These are phyloP conservation scores for Epinotia brunnichana DNA, from an alignment of 2,888 invertebrate species.

Conservation along the genomic window DNA sequence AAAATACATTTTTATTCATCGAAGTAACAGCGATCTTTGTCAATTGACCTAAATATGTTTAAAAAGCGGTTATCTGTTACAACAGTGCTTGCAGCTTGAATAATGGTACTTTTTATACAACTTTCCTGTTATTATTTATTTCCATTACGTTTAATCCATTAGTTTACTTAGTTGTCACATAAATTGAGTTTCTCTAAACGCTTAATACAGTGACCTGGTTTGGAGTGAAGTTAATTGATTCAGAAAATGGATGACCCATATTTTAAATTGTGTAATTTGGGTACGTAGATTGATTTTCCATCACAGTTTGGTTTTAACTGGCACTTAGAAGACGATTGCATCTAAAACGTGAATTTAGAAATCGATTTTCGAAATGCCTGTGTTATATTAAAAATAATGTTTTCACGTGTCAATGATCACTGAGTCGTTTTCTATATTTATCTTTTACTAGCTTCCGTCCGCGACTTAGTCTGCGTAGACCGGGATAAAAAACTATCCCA, in stretches of 20 bases:
- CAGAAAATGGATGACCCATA: slow-evolving; percentile 23
- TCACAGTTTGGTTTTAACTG: background rate
- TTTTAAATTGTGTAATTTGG: slow-evolving; percentile 13
- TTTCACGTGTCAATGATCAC: background rate
- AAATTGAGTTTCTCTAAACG: slow-evolving; percentile 31
- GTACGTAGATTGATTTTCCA: slow-evolving; percentile 6
- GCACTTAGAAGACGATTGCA: background rate
- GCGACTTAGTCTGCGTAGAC: no score
- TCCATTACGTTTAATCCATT: slow-evolving; percentile 37
- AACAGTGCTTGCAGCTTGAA: slow-evolving; percentile 14
- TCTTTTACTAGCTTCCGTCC: no score
- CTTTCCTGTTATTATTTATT: slow-evolving; percentile 34
- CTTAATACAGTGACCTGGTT: background rate
- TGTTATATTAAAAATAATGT: background rate
- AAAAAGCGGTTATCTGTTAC: slow-evolving; percentile 6
- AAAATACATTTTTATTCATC: background rate
- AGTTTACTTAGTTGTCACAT: slow-evolving; percentile 38
- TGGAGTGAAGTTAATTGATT: slow-evolving; percentile 7
- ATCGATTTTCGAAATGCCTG: background rate
- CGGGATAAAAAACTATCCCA: no score
- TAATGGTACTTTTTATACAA: slow-evolving; percentile 22
- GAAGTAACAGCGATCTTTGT: background rate
- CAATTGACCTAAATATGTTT: slow-evolving; percentile 17
- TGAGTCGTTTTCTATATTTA: background rate
- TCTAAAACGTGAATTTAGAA: background rate